Evolutionary conservation across 2,797 vertebrate species (phyloP), one percentile per base, ranked within the genome.

Genomic region (Tolypeutes matacus): DNA sequence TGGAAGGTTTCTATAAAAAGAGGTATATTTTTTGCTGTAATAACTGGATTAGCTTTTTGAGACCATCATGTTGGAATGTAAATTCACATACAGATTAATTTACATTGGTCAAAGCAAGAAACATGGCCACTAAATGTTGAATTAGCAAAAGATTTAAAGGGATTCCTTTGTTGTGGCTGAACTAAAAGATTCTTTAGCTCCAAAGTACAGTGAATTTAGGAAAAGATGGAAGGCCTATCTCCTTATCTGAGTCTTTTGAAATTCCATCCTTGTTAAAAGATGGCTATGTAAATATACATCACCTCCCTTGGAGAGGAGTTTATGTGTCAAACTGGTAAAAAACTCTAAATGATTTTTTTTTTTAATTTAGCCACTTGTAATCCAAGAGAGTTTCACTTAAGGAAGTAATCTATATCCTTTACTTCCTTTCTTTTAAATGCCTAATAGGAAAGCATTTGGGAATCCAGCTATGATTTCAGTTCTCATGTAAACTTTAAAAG

Each of bases 121-220:
- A 53, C 14, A 15, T 5, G 46, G 18, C 34, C 62, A 36, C 62
- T 69, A 11, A 84, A 89, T 36, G 15, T 3, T 65, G 39, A 92
- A 81, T 56, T n/a, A 95, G 21, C 58, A 34, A 88, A 73, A 6
- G 67, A 53, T 10, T 49, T 80, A 53, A 92, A 67, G 77, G 6
- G 86, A 95, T 94, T 69, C 69, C n/a, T 93, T 67, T 82, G 60
- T 75, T n/a, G 53, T 25, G 13, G 46, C 53, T 65, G 58, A 39
- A 39, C 42, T 67, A 15, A 86, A 62, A 93, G n/a, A 18, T 12
- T 12, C 76, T n/a, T n/a, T 15, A 77, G 11, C 58, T 72, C 34
- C 51, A 31, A 84, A 87, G 67, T n/a, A 2, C 34, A 58, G 31
- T 12, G 8, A 12, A n/a, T 7, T 62, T 51, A 49, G 25, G 4